phyloP scores from a whole-genome alignment of 2,888 invertebrate genomes.

The Prionchulus punctatus region DNA sequence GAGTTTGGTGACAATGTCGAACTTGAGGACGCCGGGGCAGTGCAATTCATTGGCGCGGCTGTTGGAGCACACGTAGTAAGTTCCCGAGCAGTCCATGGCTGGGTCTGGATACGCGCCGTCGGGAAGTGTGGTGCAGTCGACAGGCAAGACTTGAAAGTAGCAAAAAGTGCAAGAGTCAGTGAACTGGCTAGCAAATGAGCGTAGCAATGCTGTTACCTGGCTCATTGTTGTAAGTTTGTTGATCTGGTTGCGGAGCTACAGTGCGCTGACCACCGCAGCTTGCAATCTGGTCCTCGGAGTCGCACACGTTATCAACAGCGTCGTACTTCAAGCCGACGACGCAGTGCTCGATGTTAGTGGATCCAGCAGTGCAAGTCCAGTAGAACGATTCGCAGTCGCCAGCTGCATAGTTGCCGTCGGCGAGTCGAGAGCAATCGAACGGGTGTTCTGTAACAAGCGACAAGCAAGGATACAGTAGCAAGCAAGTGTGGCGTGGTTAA shows the following conservation, averaged over 20 bases:
- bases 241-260: too few relatives aligned
- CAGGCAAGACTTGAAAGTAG: too few relatives aligned
- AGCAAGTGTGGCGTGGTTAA: not conserved
- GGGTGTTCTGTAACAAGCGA: not conserved
- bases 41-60: not conserved
- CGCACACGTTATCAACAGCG: not conserved
- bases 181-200: too few relatives aligned
- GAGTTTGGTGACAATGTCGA: too few relatives aligned
- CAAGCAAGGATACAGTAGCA: not conserved
- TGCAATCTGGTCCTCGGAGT: not conserved
- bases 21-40: not conserved
- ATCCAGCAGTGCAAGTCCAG: not conserved
- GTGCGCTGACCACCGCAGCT: not conserved
- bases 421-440: not conserved
- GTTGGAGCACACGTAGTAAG: not conserved
- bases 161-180: too few relatives aligned
- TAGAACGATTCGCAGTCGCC: not conserved
- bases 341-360: not conserved
- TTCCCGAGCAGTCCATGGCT: not conserved
- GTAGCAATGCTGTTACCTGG: too few relatives aligned
- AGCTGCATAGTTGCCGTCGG: not conserved
- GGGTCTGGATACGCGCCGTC: not conserved
- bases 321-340: constrained; percentile 1
- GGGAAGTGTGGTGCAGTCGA: not conserved
- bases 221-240: too few relatives aligned